Base-by-base conservation (phyloP, 2,797 vertebrate genomes). In the Phoebastria nigripes region DNA sequence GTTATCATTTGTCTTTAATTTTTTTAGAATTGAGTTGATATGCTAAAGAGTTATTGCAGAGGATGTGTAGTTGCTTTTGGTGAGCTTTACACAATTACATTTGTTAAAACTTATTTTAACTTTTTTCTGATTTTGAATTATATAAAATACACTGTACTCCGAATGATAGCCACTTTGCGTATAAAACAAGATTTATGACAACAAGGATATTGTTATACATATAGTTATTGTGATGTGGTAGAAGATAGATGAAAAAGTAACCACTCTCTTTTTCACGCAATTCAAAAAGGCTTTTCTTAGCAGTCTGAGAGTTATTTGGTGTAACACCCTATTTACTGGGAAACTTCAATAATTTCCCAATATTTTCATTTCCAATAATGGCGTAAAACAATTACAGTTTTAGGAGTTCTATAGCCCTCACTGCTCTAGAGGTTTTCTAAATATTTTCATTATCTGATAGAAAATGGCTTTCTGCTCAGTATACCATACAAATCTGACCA, bases 381-480 rank as follows among this genome's bases (percentile, higher is more conserved):
- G 44, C 24, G 1, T 90, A 95, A 96, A 96, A 94, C 89, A 96
- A 96, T 95, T 97, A 97, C n/a, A 73, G 70, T 96, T 97, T 96
- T 82, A 97, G 89, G 90, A 96, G 69, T 97, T 95, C 96, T 95
- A 81, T 95, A 97, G 91, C 77, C 41, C 67, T 97, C 63, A 90
- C 94, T 97, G 96, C 91, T 96, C 92, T 92, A 93, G 73, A 96
- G 87, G 91, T 94, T 97, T 97, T 95, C 87, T 91, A 97, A 97
- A 97, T 97, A 96, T 97, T 97, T 97, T 97, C 95, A 96, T 97
- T 96, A 95, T 65, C 72, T 93, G 95, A 97, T 97, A 95, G 94
- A 94, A 98, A 98, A 98, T 97, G 97, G 63, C 96, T 97, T 98
- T 98, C 97, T 98, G 98, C 97, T 98, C 97, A 97, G 93, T 96